Evolutionary conservation across 2,888 invertebrate species (phyloP).

Genomic region (Vannuccia rotundouncinata): DNA sequence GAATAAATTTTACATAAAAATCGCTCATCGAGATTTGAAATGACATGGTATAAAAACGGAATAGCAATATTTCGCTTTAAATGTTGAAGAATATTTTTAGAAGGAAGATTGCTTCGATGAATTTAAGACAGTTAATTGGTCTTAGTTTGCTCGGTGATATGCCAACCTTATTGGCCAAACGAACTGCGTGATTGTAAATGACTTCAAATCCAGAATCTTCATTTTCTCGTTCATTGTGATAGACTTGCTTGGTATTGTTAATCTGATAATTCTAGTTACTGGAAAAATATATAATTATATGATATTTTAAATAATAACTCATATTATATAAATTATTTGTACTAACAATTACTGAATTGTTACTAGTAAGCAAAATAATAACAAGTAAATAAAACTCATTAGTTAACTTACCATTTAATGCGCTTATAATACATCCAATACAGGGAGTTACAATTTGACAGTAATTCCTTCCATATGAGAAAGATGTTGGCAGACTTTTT

Average conservation of each 20-base stretch:
- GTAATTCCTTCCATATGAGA: conserved; percentile 15
- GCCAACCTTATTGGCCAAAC: neutral
- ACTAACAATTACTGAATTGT: neutral
- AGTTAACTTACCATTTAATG: neutral
- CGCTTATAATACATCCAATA: conserved; percentile 12
- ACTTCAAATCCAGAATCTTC: neutral
- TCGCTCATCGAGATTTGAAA: neutral
- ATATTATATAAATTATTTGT: neutral
- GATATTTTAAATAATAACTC: neutral
- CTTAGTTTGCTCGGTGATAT: neutral
- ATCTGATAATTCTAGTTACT: neutral
- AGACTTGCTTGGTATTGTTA: neutral
- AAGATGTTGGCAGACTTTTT: no score
- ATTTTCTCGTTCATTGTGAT: neutral
- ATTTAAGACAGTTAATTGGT: neutral
- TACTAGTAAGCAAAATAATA: neutral
- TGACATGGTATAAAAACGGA: neutral
- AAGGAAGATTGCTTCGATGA: neutral
- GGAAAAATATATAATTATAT: neutral
- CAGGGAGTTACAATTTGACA: conserved; percentile 17
- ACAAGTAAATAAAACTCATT: neutral
- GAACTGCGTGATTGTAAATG: neutral
- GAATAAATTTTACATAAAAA: neutral
- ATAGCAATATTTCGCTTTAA: neutral
- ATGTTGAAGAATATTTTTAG: neutral